These are phyloP conservation scores for Chlorodrepanis virens DNA, from an alignment of 2,113 vertebrate species.

Conservation along the genomic window DNA sequence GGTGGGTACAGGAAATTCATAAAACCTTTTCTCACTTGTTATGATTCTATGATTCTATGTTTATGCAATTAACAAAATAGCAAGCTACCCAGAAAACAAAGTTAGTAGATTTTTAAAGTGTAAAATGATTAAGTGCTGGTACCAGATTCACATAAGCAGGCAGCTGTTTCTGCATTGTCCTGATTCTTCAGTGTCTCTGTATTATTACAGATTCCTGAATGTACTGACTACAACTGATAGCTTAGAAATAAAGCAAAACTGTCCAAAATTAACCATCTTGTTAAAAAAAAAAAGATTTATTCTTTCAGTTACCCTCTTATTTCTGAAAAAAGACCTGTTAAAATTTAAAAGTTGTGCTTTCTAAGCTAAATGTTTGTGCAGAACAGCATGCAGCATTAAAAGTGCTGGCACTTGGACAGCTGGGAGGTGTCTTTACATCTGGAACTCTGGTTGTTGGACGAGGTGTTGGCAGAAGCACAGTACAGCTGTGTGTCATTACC, in stretches of 20 bases:
- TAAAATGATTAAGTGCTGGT: neutral
- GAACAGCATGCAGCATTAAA: neutral
- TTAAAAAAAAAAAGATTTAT: neutral
- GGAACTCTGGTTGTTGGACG: neutral
- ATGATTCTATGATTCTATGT: neutral
- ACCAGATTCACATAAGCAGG: neutral
- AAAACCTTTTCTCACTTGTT: neutral
- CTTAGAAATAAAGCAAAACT: neutral
- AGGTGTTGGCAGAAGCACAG: neutral
- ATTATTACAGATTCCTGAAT: neutral
- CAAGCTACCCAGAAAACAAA: neutral
- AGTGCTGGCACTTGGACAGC: neutral
- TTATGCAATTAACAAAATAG: neutral
- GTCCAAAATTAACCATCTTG: neutral
- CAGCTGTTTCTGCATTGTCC: neutral
- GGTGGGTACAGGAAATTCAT: neutral
- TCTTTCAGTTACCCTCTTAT: neutral
- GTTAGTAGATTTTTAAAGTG: neutral
- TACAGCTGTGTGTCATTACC: neutral
- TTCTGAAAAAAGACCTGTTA: neutral
- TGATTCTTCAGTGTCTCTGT: neutral
- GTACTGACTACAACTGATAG: neutral
- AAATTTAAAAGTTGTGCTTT: neutral
- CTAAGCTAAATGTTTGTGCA: neutral
- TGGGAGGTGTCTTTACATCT: neutral